Evolutionary conservation across 2,113 vertebrate species (phyloP).

Genomic region (Sylvia atricapilla): DNA sequence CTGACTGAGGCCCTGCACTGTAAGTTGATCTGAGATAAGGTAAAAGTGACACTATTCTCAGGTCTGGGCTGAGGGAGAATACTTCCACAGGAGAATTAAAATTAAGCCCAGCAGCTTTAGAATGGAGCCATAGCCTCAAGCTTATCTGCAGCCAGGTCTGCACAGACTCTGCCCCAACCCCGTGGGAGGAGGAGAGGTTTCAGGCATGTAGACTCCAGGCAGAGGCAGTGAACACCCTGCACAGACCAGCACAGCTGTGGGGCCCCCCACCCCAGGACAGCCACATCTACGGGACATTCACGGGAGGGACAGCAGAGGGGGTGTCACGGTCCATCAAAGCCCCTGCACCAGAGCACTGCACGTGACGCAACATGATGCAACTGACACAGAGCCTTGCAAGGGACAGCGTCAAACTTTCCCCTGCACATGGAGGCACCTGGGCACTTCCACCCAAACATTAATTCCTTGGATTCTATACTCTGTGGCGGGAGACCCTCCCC

Average conservation of each 20-base stretch:
- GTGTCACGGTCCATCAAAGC: neutral
- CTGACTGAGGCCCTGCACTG: neutral
- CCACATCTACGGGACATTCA: neutral
- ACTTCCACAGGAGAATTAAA: neutral
- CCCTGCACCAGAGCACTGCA: neutral
- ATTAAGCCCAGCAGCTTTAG: neutral
- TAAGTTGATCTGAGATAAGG: neutral
- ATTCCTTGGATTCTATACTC: neutral
- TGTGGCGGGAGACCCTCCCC: rapidly evolving
- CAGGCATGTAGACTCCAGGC: neutral
- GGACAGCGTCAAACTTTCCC: neutral
- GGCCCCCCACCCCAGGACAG: neutral
- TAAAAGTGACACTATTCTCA: neutral
- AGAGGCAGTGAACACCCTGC: neutral
- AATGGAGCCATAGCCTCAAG: neutral
- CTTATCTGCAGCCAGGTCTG: neutral
- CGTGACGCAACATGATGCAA: neutral
- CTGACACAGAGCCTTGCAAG: neutral
- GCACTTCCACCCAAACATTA: neutral
- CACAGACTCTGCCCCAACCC: no score
- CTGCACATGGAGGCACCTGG: neutral
- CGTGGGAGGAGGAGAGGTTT: neutral
- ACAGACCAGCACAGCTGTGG: neutral
- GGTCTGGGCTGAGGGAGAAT: neutral
- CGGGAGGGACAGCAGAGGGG: neutral